A percentile compares a stretch with the other conserved stretches of the same genome.
These are phyloP conservation scores for Drosophila paranaensis DNA, from an alignment of 2,888 invertebrate species.

Conservation along the genomic window DNA sequence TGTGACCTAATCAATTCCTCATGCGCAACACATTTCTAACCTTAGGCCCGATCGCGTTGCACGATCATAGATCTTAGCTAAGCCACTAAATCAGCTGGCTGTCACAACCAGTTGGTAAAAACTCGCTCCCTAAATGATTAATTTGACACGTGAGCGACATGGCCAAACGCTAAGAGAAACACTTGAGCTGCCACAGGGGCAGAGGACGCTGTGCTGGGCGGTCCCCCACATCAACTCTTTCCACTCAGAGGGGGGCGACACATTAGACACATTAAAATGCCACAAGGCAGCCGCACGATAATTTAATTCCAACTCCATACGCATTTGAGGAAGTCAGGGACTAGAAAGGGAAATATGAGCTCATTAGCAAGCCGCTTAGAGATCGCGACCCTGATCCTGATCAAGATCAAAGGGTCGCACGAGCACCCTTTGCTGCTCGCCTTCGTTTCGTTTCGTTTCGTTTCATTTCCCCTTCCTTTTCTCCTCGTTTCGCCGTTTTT, in stretches of 20 bases:
- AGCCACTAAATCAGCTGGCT: constrained; percentile 67
- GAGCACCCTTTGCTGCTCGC: constrained; percentile 58
- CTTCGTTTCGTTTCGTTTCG: not conserved
- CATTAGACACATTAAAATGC: constrained; percentile 78
- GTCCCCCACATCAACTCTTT: constrained; percentile 71
- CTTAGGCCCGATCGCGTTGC: constrained; percentile 31
- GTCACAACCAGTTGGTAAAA: constrained; percentile 45
- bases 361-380: constrained; percentile 72
- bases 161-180: constrained; percentile 50
- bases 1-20: constrained; percentile 43
- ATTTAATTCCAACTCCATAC: constrained; percentile 60
- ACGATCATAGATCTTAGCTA: constrained; percentile 56
- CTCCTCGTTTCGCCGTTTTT: constrained; percentile 31
- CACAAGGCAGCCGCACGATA: constrained; percentile 65
- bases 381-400: constrained; percentile 62
- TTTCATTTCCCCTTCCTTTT: constrained; percentile 6
- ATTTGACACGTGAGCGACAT: constrained; percentile 78
- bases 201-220: constrained; percentile 53
- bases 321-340: constrained; percentile 46
- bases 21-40: constrained; percentile 23
- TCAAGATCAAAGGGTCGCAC: constrained; percentile 50
- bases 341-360: constrained; percentile 52
- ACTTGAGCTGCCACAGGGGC: constrained; percentile 44
- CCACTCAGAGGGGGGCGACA: constrained; percentile 58
- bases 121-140: constrained; percentile 59